Percentiles rank a stretch among this genome's conserved stretches.
These are phyloP conservation scores for Casuarius casuarius DNA, from an alignment of 2,113 vertebrate species.

Conservation along the genomic window DNA sequence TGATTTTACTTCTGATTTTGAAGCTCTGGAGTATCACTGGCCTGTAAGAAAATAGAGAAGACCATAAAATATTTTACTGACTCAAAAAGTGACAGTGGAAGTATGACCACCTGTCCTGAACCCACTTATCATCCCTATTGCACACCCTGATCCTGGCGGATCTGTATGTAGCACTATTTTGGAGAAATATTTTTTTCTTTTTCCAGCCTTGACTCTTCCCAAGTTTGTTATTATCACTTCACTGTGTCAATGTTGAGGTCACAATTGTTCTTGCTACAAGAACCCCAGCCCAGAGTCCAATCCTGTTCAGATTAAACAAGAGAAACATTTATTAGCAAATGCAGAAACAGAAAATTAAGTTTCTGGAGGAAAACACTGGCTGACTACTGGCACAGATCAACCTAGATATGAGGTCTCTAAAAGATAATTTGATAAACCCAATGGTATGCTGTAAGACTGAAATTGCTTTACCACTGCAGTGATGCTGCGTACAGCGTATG, in stretches of 20 bases:
- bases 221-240: background rate
- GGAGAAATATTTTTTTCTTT: background rate
- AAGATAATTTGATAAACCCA: background rate
- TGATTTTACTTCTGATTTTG: constrained; percentile 31
- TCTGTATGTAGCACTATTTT: background rate
- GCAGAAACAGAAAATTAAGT: background rate
- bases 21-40: background rate
- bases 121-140: background rate
- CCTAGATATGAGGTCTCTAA: background rate
- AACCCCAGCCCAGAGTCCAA: background rate
- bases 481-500: background rate
- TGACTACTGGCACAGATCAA: background rate
- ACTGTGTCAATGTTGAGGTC: background rate
- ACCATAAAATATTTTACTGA: background rate
- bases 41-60: constrained; percentile 11
- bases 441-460: background rate
- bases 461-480: background rate
- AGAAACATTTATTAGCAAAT: background rate
- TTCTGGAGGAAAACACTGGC: background rate
- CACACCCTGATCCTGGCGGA: background rate
- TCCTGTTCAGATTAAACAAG: background rate
- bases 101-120: background rate
- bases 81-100: background rate
- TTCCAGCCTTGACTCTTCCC: background rate
- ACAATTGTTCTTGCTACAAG: background rate